phyloP scores from a whole-genome alignment of 2,797 vertebrate species.

The Triplophysa bombifrons region DNA sequence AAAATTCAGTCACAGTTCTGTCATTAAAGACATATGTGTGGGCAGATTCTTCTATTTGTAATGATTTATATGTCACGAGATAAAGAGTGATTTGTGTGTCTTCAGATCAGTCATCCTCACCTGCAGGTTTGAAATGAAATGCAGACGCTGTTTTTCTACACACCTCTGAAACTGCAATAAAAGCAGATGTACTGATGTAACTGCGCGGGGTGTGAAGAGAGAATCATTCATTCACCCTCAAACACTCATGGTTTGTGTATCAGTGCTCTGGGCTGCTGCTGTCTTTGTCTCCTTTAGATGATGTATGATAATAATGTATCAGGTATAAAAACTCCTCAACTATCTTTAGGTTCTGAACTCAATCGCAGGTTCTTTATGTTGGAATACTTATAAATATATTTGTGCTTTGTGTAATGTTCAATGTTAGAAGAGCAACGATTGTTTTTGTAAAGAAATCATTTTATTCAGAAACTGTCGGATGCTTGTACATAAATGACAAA shows the following conservation, averaged over 20 bases:
- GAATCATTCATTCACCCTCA: slow-evolving; percentile 1
- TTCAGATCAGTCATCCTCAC: background rate
- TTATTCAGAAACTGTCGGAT: background rate
- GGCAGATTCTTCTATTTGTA: background rate
- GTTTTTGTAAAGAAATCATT: background rate
- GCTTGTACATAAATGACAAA: background rate
- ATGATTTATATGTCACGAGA: background rate
- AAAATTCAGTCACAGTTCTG: background rate
- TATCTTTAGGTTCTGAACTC: background rate
- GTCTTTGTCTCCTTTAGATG: slow-evolving; percentile 15
- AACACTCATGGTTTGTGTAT: slow-evolving; percentile 8
- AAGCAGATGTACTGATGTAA: slow-evolving; percentile 5
- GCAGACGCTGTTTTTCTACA: background rate
- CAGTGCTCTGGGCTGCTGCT: slow-evolving; percentile 5
- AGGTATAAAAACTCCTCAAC: background rate
- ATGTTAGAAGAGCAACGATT: background rate
- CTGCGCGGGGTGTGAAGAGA: slow-evolving; percentile 37
- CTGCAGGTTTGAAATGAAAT: background rate
- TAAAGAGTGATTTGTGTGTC: background rate
- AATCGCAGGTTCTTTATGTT: background rate
- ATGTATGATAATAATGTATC: background rate
- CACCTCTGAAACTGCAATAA: slow-evolving; percentile 28
- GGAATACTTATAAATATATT: background rate
- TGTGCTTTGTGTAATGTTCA: background rate
- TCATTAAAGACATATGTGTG: background rate